phyloP scores from a whole-genome alignment of 2,888 invertebrate genomes.

The Pyrocoelia pectoralis region DNA sequence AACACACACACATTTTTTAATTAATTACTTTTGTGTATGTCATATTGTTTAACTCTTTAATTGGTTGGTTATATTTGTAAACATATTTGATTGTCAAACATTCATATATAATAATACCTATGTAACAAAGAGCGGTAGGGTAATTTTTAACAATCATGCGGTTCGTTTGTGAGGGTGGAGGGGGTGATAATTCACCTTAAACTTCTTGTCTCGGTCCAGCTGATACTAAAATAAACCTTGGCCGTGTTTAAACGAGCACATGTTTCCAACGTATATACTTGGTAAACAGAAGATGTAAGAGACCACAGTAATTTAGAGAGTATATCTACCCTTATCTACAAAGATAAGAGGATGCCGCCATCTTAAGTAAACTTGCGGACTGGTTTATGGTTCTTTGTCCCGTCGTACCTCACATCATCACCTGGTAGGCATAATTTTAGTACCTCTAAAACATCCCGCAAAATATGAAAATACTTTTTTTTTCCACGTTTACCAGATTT shows the following conservation, averaged over 20 bases:
- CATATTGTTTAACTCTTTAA: not conserved
- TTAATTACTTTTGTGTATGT: not conserved
- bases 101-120: not conserved
- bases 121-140: not conserved
- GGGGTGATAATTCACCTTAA: constrained; percentile 22
- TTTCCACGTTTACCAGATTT: not conserved
- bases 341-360: constrained; percentile 46
- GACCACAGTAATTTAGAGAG: constrained; percentile 46
- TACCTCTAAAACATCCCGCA: not conserved
- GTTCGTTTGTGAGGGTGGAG: not conserved
- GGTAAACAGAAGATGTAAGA: constrained; percentile 46
- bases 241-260: constrained; percentile 48
- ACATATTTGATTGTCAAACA: not conserved
- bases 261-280: constrained; percentile 41
- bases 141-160: not conserved
- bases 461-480: not conserved
- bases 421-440: not conserved
- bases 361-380: constrained; percentile 41
- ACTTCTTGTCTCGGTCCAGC: constrained; percentile 26
- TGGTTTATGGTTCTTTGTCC: constrained; percentile 39
- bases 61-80: not conserved
- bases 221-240: constrained; percentile 44
- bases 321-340: constrained; percentile 39
- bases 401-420: constrained; percentile 23
- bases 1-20: not conserved